phyloP scores from a whole-genome alignment of 1,140 invertebrate genomes.

The Penaeus chinensis region DNA sequence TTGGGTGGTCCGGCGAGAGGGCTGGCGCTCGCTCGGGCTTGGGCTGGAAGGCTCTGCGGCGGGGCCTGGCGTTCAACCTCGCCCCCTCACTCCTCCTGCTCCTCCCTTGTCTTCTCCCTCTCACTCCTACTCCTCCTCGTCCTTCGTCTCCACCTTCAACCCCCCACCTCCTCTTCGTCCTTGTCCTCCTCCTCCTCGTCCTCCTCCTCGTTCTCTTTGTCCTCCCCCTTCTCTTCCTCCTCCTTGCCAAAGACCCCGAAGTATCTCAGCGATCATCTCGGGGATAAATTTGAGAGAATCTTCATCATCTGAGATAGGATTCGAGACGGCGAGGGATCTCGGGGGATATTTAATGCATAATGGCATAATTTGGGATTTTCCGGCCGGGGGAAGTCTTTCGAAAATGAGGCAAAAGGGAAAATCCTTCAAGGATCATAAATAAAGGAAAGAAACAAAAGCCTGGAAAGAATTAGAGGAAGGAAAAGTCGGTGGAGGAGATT shows the following conservation, averaged over 20 bases:
- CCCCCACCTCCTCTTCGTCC: not conserved
- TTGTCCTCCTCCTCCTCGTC: not conserved
- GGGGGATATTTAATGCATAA: too few species aligned
- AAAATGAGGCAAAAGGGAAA: not conserved
- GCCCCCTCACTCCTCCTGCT: not conserved
- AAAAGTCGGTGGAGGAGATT: not conserved
- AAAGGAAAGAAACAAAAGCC: not conserved
- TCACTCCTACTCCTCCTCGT: not conserved
- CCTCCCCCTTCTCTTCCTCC: not conserved
- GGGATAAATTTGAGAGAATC: not conserved
- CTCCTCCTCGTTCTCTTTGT: not conserved
- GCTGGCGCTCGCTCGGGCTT: too few species aligned
- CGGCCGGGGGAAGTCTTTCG: conserved; percentile 1
- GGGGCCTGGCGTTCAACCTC: not conserved
- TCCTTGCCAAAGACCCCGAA: not conserved
- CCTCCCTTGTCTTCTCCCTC: not conserved
- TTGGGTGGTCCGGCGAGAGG: too few species aligned
- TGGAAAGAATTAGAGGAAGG: not conserved
- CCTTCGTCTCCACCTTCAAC: not conserved
- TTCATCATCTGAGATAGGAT: too few species aligned
- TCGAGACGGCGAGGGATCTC: too few species aligned
- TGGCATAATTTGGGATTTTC: too few species aligned
- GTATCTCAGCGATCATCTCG: not conserved
- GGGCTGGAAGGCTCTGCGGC: too few species aligned
- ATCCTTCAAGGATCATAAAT: not conserved